Percentiles rank a stretch among this genome's conserved stretches.
Conservation (phyloP, 2,113 vertebrate species). For the Albula glossodonta region DNA sequence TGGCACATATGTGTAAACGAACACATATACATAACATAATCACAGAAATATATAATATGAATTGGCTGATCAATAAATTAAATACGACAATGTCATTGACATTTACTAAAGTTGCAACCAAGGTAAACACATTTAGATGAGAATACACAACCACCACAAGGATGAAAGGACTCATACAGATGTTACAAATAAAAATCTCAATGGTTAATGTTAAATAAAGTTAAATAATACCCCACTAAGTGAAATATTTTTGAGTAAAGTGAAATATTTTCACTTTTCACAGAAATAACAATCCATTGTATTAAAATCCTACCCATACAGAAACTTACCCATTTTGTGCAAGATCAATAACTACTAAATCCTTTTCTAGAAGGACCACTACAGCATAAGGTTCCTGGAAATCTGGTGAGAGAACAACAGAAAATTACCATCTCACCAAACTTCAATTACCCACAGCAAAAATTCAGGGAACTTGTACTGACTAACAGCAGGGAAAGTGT, state of each 20-base stretch:
- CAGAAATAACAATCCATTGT: neutral
- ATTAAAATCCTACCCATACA: conserved; percentile 1
- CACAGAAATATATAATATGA: no score
- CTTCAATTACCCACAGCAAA: neutral
- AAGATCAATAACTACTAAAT: conserved; percentile 98
- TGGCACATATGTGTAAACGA: no score
- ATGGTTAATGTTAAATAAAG: neutral
- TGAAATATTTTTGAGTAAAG: neutral
- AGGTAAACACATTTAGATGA: no score
- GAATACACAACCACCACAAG: no score
- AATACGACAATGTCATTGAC: no score
- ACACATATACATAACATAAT: no score
- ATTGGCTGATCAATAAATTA: no score
- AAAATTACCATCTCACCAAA: conserved; percentile 9
- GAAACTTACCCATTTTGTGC: conserved; percentile 95
- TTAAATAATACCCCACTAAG: neutral
- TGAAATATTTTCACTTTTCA: neutral
- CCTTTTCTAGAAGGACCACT: conserved; percentile 97
- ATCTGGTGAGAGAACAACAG: conserved; percentile 70
- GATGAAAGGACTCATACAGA: no score
- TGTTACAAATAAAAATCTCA: neutral
- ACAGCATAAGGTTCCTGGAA: conserved; percentile 99
- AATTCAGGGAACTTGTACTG: neutral
- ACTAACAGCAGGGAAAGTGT: neutral
- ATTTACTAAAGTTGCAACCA: no score